phyloP scores from a whole-genome alignment of 2,888 invertebrate genomes.

The Sesia apiformis region DNA sequence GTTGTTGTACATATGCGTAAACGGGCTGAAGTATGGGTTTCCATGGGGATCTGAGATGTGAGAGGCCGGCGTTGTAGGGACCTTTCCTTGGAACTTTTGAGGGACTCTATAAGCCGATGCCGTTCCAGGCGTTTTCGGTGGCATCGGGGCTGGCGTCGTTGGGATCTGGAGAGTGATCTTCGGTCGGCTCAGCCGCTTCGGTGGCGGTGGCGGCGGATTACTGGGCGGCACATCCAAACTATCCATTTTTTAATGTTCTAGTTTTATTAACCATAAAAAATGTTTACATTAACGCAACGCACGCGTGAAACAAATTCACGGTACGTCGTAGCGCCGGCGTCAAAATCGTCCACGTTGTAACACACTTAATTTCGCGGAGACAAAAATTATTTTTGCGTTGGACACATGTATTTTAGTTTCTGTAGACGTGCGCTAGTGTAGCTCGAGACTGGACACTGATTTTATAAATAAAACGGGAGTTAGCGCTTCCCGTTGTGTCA shows the following conservation, averaged over 20 bases:
- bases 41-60: conserved; percentile 46
- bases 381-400: conserved; percentile 26
- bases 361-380: conserved; percentile 17
- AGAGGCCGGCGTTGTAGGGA: conserved; percentile 42
- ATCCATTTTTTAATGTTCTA: conserved; percentile 24
- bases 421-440: conserved; percentile 41
- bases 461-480: conserved; percentile 62
- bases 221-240: conserved; percentile 39
- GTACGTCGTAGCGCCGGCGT: conserved; percentile 36
- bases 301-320: conserved; percentile 5
- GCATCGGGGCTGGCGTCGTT: conserved; percentile 24
- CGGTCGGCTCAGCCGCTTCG: conserved; percentile 45
- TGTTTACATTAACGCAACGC: not conserved
- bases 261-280: not conserved
- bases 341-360: conserved; percentile 15
- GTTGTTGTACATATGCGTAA: conserved; percentile 71
- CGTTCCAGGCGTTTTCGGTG: conserved; percentile 31
- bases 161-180: conserved; percentile 70
- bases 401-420: conserved; percentile 14
- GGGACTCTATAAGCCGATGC: conserved; percentile 33
- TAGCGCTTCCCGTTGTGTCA: conserved; percentile 51
- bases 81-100: conserved; percentile 35
- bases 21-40: conserved; percentile 54
- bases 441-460: conserved; percentile 54
- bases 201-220: conserved; percentile 52